Evolutionary conservation across 1,140 invertebrate genomes (phyloP), one percentile per base, ranked within the genome.

Genomic region (Polypedilum pembai): DNA sequence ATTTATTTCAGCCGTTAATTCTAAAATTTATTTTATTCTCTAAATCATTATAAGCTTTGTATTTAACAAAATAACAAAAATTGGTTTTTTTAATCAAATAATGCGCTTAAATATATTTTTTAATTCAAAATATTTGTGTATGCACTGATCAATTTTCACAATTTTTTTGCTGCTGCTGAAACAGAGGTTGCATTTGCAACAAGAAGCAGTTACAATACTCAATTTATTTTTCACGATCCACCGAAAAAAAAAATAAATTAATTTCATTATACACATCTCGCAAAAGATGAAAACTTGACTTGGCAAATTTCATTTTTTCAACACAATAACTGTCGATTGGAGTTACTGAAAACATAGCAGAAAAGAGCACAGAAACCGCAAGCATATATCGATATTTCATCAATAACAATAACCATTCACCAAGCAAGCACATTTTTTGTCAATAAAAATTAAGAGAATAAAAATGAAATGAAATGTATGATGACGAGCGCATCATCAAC

Each of bases 161-260:
- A 33, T 33, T 33, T 33, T 33, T 33, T 33, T 33, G 24, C 24
- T 33, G 24, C 24, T 33, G 24, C 24, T 33, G 24, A 33, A 33
- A 33, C 24, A 5, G 24, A 33, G 24, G 24, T 33, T 33, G n/a
- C n/a, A n/a, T n/a, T n/a, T n/a, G n/a, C 41, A 56, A 56, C n/a
- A 56, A 56, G 45, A 56, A 56, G 45, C 45, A n/a, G 10, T 56
- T 56, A 15, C 45, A 56, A 56, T 56, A n/a, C 45, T n/a, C 45
- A 56, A 56, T 56, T 56, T 56, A 56, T 56, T 56, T 56, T 56
- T 56, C 45, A 56, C 4, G 45, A 56, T 56, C 45, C 45, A 56
- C 12, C 12, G 15, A 33, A 33, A 33, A 33, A 33, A 33, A 33
- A 33, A 33, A 33, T 33, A 56, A 56, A n/a, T 56, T 56, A 56